A percentile compares a stretch with the other conserved stretches of the same genome.
These are phyloP conservation scores for Sitobion miscanthi DNA, from an alignment of 1,140 invertebrate species.

Conservation along the genomic window DNA sequence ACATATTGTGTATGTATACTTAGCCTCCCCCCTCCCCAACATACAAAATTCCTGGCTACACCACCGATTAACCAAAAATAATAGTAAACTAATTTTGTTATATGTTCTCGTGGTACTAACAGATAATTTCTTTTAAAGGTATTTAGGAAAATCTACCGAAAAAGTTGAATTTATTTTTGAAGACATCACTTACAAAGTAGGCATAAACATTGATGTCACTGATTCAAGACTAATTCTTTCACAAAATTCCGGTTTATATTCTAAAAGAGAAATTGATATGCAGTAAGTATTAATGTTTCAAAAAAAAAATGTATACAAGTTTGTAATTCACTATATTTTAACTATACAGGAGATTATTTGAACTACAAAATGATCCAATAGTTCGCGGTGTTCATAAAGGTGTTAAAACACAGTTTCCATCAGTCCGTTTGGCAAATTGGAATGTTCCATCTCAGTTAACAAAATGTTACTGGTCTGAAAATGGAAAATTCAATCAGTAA, in stretches of 20 bases:
- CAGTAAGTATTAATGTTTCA: background rate
- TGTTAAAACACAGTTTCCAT: background rate
- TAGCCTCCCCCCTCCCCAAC: no score
- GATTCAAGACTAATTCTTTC: slow-evolving; percentile 32
- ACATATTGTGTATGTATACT: no score
- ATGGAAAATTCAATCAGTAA: slow-evolving; percentile 29
- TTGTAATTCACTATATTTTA: background rate
- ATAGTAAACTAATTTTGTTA: background rate
- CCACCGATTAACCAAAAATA: no score
- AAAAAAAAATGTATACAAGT: background rate
- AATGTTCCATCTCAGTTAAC: background rate
- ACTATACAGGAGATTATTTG: slow-evolving; percentile 32
- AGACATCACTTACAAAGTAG: slow-evolving; percentile 48
- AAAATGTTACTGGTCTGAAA: slow-evolving; percentile 15
- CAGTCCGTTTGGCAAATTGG: background rate
- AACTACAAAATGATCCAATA: slow-evolving; percentile 36
- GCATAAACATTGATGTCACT: slow-evolving; percentile 39
- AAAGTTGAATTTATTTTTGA: slow-evolving; percentile 43
- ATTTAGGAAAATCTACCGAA: slow-evolving; percentile 47
- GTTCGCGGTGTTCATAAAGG: background rate
- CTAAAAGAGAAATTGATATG: slow-evolving; percentile 13
- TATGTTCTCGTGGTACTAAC: background rate
- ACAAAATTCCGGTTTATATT: background rate
- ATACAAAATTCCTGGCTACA: no score
- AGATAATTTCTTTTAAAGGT: background rate